phyloP scores from a whole-genome alignment of 2,888 invertebrate genomes.

The Rhingia rostrata region DNA sequence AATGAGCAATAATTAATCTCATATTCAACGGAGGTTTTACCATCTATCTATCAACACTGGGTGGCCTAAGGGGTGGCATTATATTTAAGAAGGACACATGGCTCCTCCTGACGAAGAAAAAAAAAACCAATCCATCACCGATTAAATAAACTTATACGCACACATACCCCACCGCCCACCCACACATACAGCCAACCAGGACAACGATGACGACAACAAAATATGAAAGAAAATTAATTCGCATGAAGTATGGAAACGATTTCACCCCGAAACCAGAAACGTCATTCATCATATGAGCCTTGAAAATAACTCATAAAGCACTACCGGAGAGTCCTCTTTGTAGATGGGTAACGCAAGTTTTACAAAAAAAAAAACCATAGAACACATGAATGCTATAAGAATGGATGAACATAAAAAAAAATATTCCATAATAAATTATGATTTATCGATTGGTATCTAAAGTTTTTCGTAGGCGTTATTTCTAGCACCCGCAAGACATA shows the following conservation, averaged over 20 bases:
- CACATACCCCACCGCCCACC: conserved; percentile 16
- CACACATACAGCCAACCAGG: conserved; percentile 35
- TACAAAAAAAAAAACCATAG: conserved; percentile 13
- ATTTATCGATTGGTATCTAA: conserved; percentile 69
- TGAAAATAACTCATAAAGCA: conserved; percentile 60
- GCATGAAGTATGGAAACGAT: conserved; percentile 68
- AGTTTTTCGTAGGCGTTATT: conserved; percentile 46
- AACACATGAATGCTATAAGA: conserved; percentile 55
- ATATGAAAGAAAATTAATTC: conserved; percentile 66
- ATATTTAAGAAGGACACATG: conserved; percentile 28
- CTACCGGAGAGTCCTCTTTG: conserved; percentile 45
- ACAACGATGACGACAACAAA: conserved; percentile 54
- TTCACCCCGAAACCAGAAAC: conserved; percentile 60
- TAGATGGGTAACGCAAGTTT: conserved; percentile 16
- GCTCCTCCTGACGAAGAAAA: conserved; percentile 23
- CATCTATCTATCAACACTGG: conserved; percentile 28
- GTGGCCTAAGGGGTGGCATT: background rate
- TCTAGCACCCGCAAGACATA: conserved; percentile 29
- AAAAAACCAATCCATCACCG: conserved; percentile 65
- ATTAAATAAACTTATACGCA: conserved; percentile 67
- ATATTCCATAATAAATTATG: conserved; percentile 67
- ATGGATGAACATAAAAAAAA: conserved; percentile 15
- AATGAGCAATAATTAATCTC: conserved; percentile 70
- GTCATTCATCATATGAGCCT: conserved; percentile 69
- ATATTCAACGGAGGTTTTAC: conserved; percentile 21